Evolutionary conservation across 2,888 invertebrate species (phyloP), one percentile per base, ranked within the genome.

Genomic region (Protonemura montana): DNA sequence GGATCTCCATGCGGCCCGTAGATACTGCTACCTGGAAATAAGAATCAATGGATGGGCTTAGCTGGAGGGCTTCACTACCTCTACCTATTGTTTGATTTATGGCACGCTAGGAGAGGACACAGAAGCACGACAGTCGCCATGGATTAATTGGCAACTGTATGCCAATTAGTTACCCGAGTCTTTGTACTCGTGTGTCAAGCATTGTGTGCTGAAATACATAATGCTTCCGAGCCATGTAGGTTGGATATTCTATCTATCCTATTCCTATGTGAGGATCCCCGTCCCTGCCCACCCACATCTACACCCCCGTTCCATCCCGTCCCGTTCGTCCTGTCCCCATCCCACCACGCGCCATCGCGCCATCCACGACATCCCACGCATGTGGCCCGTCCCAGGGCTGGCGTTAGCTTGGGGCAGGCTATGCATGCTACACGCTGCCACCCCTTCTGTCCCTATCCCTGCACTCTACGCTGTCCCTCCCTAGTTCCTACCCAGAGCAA

Each of bases 1-100:
- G 85, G 21, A 82, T 59, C 84, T 88, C 88, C 88, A 88, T 88
- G n/a, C 87, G 81, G 81, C 29, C 81, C 2, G 28, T 26, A 7
- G 78, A 78, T 7, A 78, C 78, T 78, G 28, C 28, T 27, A 78
- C 26, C 26, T 78, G 26, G 27, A 78, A 78, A 78, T 28, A 78
- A 78, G n/a, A 78, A 78, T 13, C 78, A 78, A 27, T 27, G 78
- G n/a, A 59, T 35, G 35, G 59, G 59, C 59, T 21, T 59, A 59
- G 59, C 59, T 59, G 13, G 59, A 59, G 21, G 59, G 59, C 59
- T 59, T 3, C 59, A 13, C 59, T 59, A 7, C 41, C 5, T 41
- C 41, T 41, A 59, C 59, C 59, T 59, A 59, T 59, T 59, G 59
- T 59, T 59, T 59, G 59, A 59, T 59, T 59, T 59, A 59, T 59